Evolutionary conservation across 2,113 vertebrate genomes (phyloP).

Genomic region (Rhadina sibilatrix): DNA sequence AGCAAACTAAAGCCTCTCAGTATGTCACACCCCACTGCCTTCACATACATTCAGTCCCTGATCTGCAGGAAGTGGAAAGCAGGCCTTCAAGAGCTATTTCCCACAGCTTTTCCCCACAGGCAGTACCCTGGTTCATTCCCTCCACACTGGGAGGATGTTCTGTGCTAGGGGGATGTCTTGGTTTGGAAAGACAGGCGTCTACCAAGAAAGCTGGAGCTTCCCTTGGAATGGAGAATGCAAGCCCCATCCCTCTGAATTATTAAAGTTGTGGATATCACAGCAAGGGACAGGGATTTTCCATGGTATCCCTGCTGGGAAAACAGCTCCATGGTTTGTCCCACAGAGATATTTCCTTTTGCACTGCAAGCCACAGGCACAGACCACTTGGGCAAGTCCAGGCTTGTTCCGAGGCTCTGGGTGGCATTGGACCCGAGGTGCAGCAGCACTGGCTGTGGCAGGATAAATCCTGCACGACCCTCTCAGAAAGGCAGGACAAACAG

Average conservation of each 20-base stretch:
- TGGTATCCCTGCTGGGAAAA: too few species aligned
- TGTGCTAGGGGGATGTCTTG: neutral
- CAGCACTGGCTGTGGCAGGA: too few species aligned
- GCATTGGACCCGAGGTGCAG: too few species aligned
- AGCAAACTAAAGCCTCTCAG: neutral
- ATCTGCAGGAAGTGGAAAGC: neutral
- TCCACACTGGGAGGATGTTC: neutral
- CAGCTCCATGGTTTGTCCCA: too few species aligned
- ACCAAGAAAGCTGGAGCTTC: neutral
- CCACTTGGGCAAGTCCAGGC: too few species aligned
- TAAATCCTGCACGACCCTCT: too few species aligned
- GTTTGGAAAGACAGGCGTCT: neutral
- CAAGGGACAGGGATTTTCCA: too few species aligned
- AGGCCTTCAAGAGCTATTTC: neutral
- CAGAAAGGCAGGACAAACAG: too few species aligned
- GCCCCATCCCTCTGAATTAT: neutral
- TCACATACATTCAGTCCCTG: neutral
- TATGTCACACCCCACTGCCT: neutral
- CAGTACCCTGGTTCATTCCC: neutral
- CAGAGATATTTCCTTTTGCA: too few species aligned
- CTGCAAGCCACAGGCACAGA: too few species aligned
- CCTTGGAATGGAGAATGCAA: neutral
- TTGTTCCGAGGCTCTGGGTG: too few species aligned
- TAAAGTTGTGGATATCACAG: too few species aligned
- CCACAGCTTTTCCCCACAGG: neutral